These are phyloP conservation scores for Pecten maximus DNA, from an alignment of 2,888 invertebrate genomes.

Conservation along the genomic window DNA sequence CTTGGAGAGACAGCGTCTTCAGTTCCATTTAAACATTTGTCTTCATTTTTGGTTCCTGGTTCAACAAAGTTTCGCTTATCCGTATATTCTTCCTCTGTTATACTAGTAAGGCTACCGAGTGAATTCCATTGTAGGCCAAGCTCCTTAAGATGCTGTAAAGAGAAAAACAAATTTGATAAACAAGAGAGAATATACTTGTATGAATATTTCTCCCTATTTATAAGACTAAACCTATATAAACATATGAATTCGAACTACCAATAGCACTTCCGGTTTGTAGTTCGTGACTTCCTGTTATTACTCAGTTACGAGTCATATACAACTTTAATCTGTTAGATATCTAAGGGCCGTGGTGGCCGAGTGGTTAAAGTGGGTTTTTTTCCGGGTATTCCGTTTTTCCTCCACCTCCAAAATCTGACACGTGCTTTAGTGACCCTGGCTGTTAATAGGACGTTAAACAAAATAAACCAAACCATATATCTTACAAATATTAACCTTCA, in stretches of 20 bases:
- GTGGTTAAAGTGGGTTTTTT: too few relatives aligned
- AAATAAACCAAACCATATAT: too few relatives aligned
- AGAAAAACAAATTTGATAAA: not conserved
- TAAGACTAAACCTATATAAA: too few relatives aligned
- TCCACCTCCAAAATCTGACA: too few relatives aligned
- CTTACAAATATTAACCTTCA: too few relatives aligned
- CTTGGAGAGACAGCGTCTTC: not conserved
- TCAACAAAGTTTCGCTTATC: not conserved
- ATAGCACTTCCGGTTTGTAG: not conserved
- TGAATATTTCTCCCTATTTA: not conserved
- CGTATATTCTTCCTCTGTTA: not conserved
- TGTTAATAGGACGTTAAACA: too few relatives aligned
- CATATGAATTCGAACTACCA: too few relatives aligned
- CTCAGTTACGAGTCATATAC: too few relatives aligned
- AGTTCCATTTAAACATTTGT: not conserved
- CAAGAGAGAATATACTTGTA: not conserved
- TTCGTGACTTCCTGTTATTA: not conserved
- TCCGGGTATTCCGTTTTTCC: too few relatives aligned
- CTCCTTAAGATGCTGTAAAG: not conserved
- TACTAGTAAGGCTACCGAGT: not conserved
- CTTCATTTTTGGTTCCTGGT: not conserved
- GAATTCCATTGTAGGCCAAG: not conserved
- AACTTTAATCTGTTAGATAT: too few relatives aligned
- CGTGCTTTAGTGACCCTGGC: too few relatives aligned
- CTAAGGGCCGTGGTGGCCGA: too few relatives aligned